Percentiles rank a stretch among this genome's conserved stretches.
These are phyloP conservation scores for Hormiphora californensis DNA, from an alignment of 37 sponge, comb jelly and placozoan species.

Conservation along the genomic window DNA sequence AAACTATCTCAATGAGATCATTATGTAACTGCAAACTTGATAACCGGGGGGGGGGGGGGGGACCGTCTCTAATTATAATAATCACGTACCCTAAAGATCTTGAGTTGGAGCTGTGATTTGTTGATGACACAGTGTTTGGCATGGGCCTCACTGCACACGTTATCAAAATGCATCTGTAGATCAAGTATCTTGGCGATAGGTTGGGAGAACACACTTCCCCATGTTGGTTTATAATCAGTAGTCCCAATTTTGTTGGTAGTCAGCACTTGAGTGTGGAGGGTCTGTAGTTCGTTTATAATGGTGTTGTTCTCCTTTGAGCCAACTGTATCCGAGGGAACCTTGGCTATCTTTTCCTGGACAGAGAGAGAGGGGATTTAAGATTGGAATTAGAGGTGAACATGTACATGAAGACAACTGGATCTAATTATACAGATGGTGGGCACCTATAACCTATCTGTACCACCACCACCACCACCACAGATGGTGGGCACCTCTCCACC, in stretches of 20 bases:
- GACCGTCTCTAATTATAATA: too few relatives aligned
- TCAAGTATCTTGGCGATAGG: conserved; percentile 48
- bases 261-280: conserved; percentile 48
- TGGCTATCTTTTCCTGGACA: conserved; percentile 27
- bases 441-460: too few relatives aligned
- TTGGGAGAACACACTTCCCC: conserved; percentile 13
- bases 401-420: too few relatives aligned
- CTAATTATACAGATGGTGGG: too few relatives aligned
- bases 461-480: too few relatives aligned
- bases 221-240: neutral
- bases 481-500: neutral
- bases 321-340: neutral
- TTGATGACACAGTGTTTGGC: neutral
- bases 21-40: too few relatives aligned
- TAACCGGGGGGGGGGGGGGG: too few relatives aligned
- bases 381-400: too few relatives aligned
- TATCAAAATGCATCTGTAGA: conserved; percentile 52
- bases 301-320: conserved; percentile 22
- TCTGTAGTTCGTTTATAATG: conserved; percentile 37
- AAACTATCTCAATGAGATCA: too few relatives aligned
- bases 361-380: too few relatives aligned
- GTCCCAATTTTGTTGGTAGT: conserved; percentile 46
- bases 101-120: conserved; percentile 51
- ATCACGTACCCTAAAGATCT: conserved; percentile 17
- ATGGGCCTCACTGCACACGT: conserved; percentile 52